Conservation (phyloP, 2,113 vertebrate genomes). For the Tragelaphus scriptus region DNA sequence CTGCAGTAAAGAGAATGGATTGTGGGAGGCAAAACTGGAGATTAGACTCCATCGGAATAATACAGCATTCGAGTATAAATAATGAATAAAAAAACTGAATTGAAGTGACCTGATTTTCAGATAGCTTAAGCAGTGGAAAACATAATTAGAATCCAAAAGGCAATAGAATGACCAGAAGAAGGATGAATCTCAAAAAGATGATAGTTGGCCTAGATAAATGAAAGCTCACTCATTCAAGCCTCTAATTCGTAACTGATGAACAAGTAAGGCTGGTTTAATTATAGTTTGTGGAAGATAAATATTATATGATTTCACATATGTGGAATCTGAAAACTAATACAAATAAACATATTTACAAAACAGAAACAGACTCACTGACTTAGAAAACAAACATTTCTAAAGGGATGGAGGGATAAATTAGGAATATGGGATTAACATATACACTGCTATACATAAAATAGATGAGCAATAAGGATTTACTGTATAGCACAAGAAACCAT, state of each 20-base stretch:
- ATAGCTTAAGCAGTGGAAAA: neutral
- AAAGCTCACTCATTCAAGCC: neutral
- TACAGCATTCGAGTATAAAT: neutral
- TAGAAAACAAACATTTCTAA: neutral
- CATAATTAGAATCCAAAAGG: neutral
- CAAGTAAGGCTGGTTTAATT: neutral
- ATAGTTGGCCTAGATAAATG: neutral
- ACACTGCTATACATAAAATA: neutral
- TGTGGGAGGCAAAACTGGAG: neutral
- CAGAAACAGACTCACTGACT: neutral
- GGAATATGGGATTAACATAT: neutral
- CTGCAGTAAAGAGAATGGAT: neutral
- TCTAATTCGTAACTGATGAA: neutral
- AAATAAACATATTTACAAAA: neutral
- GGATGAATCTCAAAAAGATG: neutral
- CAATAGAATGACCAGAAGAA: neutral
- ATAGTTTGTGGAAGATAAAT: neutral
- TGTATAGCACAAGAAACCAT: neutral
- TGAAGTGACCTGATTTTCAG: neutral
- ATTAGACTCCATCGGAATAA: neutral
- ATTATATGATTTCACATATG: neutral
- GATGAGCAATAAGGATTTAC: neutral
- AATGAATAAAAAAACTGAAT: neutral
- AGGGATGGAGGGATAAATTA: neutral
- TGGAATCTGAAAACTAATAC: neutral